These are phyloP conservation scores for Portunus trituberculatus DNA, from an alignment of 1,140 invertebrate genomes.

Conservation along the genomic window DNA sequence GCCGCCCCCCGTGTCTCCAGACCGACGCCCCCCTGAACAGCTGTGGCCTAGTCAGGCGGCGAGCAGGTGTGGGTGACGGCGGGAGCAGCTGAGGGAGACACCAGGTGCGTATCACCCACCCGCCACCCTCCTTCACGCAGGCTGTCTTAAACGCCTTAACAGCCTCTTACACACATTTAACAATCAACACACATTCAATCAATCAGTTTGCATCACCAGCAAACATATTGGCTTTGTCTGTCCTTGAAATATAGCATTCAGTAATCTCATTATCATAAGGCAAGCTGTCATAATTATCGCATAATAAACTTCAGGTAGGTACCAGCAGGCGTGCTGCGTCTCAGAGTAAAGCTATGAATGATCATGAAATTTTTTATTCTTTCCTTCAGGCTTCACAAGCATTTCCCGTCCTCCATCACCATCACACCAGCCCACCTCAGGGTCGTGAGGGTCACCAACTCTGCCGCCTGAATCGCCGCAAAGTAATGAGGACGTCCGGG, in stretches of 20 bases:
- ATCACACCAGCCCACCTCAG: background rate
- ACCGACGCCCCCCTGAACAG: background rate
- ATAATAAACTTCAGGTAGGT: too few relatives aligned
- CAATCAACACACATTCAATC: too few relatives aligned
- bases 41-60: conserved; percentile 14
- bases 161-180: background rate
- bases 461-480: background rate
- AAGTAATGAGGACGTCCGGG: background rate
- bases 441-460: conserved; percentile 29
- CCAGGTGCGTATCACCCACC: background rate
- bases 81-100: background rate
- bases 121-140: background rate
- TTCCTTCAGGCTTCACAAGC: background rate
- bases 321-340: too few relatives aligned
- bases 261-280: too few relatives aligned
- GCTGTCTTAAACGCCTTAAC: background rate
- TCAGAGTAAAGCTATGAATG: background rate
- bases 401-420: background rate
- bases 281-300: too few relatives aligned
- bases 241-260: too few relatives aligned
- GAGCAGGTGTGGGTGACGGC: background rate
- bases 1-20: background rate
- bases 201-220: too few relatives aligned
- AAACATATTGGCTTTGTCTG: too few relatives aligned
- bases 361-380: background rate